These are phyloP conservation scores for Therioaphis trifolii DNA, from an alignment of 2,888 invertebrate genomes.

Conservation along the genomic window DNA sequence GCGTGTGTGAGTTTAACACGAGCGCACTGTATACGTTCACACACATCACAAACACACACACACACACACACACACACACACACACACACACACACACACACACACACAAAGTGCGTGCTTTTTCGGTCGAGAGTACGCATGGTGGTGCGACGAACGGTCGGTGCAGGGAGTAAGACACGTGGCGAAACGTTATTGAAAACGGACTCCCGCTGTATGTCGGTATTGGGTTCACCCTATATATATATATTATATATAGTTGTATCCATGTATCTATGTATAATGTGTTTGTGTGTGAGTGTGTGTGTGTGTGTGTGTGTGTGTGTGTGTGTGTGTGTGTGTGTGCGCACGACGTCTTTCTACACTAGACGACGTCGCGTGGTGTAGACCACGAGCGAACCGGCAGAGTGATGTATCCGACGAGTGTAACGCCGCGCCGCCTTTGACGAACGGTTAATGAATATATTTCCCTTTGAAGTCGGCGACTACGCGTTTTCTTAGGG, in stretches of 20 bases:
- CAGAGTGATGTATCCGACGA: not conserved
- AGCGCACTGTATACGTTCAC: no score
- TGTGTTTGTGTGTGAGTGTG: not conserved
- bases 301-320: no score
- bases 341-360: not conserved
- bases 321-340: not conserved
- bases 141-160: not conserved
- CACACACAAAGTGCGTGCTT: no score
- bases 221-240: slow-evolving; percentile 48
- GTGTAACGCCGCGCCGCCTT: not conserved
- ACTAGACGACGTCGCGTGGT: slow-evolving; percentile 23
- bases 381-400: not conserved
- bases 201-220: slow-evolving; percentile 25
- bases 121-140: no score
- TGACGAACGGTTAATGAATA: slow-evolving; percentile 52
- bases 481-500: slow-evolving; percentile 28
- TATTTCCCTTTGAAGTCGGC: slow-evolving; percentile 52
- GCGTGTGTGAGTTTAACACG: not conserved
- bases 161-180: not conserved
- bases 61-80: no score
- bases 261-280: no score
- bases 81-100: no score
- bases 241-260: no score
- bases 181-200: slow-evolving; percentile 58
- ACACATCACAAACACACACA: no score